These are phyloP conservation scores for Polietes domitor DNA, from an alignment of 2,888 invertebrate species.

Conservation along the genomic window DNA sequence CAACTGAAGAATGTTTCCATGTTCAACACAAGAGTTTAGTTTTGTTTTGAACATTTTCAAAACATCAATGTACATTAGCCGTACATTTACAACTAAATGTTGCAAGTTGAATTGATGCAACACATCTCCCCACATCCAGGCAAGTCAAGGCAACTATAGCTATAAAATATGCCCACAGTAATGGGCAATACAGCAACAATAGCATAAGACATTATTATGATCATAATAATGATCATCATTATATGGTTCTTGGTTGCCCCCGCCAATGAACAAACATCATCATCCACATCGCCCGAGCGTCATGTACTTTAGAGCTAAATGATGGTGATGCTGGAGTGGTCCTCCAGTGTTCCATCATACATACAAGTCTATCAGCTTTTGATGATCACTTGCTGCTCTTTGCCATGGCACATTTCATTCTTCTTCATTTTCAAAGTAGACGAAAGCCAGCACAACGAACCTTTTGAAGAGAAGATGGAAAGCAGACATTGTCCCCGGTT, in stretches of 20 bases:
- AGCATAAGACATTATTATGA: slow-evolving; percentile 41
- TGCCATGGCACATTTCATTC: not conserved
- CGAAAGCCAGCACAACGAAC: not conserved
- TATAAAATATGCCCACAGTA: slow-evolving; percentile 62
- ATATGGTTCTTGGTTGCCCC: not conserved
- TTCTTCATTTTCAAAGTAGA: not conserved
- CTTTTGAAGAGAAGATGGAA: slow-evolving; percentile 59
- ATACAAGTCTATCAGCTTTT: slow-evolving; percentile 10
- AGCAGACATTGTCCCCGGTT: slow-evolving; percentile 52
- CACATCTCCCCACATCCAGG: not conserved
- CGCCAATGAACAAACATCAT: slow-evolving; percentile 15
- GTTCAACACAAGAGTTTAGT: slow-evolving; percentile 22
- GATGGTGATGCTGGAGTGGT: not conserved
- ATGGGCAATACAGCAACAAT: not conserved
- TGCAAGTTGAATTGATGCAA: not conserved
- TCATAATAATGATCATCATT: slow-evolving; percentile 58
- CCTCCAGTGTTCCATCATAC: not conserved
- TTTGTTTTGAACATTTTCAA: not conserved
- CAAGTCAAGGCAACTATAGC: slow-evolving; percentile 31
- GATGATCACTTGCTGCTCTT: slow-evolving; percentile 59
- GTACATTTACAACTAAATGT: slow-evolving; percentile 4
- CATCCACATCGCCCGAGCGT: slow-evolving; percentile 41
- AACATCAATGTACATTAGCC: not conserved
- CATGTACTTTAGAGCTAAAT: slow-evolving; percentile 48
- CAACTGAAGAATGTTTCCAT: slow-evolving; percentile 46